These are phyloP conservation scores for Crypturellus undulatus DNA, from an alignment of 2,113 vertebrate species.

Conservation along the genomic window DNA sequence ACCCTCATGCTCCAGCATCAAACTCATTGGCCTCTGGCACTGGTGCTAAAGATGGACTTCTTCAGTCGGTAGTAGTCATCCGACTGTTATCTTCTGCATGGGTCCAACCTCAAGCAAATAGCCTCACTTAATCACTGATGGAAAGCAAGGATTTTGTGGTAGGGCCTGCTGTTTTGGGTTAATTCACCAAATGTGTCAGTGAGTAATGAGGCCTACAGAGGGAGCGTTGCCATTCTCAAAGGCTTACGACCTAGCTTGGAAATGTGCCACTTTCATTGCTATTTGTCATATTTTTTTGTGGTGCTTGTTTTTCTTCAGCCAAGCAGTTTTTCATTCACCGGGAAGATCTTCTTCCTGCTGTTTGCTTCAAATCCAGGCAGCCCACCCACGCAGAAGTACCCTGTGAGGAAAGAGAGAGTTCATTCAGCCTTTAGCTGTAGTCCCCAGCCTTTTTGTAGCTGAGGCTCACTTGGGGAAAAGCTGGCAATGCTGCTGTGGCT, in stretches of 20 bases:
- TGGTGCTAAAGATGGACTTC: not conserved
- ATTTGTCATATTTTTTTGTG: not conserved
- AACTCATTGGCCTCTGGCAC: not conserved
- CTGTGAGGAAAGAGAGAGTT: not conserved
- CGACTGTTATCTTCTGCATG: not conserved
- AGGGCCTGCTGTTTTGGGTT: not conserved
- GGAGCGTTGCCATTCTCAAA: not conserved
- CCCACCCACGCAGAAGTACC: conserved; percentile 8
- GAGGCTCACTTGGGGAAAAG: not conserved
- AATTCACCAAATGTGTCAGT: not conserved
- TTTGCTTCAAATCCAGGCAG: conserved; percentile 20
- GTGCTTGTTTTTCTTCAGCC: not conserved
- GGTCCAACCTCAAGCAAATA: not conserved
- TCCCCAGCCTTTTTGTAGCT: not conserved
- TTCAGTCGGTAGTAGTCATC: not conserved
- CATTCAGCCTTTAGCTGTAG: not conserved
- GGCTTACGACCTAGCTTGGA: not conserved
- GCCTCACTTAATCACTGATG: not conserved
- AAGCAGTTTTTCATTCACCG: conserved; percentile 24
- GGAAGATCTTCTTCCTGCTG: conserved; percentile 22
- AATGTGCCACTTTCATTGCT: not conserved
- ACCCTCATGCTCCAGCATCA: not conserved
- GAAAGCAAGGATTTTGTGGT: not conserved
- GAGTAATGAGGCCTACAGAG: not conserved
- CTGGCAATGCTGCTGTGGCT: not conserved